phyloP scores from a whole-genome alignment of 30 jellyfish, hydroid and myxozoan species.

The Hydra vulgaris region DNA sequence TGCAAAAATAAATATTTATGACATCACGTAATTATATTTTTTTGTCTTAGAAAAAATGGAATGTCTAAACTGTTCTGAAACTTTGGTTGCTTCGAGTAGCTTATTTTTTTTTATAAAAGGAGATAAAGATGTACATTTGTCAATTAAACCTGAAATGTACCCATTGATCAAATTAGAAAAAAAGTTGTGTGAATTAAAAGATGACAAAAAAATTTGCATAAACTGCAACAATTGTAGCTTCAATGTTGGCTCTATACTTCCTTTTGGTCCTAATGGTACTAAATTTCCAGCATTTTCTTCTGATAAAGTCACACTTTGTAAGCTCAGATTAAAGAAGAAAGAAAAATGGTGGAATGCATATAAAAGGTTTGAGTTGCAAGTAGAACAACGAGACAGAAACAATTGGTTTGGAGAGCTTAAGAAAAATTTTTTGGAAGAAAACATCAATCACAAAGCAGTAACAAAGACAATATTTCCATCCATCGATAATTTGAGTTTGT shows the following conservation, averaged over 20 bases:
- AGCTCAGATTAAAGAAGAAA: constrained; percentile 21
- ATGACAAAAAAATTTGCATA: constrained; percentile 31
- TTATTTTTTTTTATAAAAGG: constrained; percentile 45
- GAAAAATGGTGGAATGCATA: constrained; percentile 37
- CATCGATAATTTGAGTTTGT: constrained; percentile 4
- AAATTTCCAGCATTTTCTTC: constrained; percentile 35
- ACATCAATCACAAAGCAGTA: neutral
- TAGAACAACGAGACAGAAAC: constrained; percentile 36
- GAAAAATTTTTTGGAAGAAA: too few relatives aligned
- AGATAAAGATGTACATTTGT: constrained; percentile 33
- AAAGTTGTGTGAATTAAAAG: constrained; percentile 24
- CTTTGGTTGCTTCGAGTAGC: constrained; percentile 14
- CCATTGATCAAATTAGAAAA: constrained; percentile 6
- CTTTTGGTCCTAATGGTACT: constrained; percentile 55
- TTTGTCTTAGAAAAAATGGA: constrained; percentile 35
- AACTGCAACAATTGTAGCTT: constrained; percentile 40
- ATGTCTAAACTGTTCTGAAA: constrained; percentile 26
- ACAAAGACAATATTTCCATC: constrained; percentile 21
- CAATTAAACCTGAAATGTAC: constrained; percentile 45
- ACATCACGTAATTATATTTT: too few relatives aligned
- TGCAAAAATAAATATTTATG: too few relatives aligned
- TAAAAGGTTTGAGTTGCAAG: constrained; percentile 1
- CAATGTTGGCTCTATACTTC: constrained; percentile 38
- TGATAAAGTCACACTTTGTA: constrained; percentile 28
- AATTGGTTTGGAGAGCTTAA: constrained; percentile 23